Percentiles rank a stretch among this genome's conserved stretches.
Evolutionary conservation across 2,888 invertebrate species (phyloP).

Genomic region (Parnassius apollo): DNA sequence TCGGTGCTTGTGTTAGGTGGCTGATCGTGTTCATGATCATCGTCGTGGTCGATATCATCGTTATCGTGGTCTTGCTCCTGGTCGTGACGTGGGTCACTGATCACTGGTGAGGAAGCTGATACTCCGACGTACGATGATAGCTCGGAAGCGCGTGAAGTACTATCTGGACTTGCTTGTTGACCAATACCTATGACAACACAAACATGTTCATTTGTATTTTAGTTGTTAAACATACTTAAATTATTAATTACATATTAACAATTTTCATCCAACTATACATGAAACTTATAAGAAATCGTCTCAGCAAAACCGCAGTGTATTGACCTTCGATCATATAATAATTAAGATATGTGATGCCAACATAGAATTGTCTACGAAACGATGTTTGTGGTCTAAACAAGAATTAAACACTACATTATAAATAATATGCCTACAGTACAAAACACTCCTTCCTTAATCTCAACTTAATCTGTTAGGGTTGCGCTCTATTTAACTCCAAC

Average conservation of each 20-base stretch:
- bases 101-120: constrained; percentile 63
- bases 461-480: constrained; percentile 62
- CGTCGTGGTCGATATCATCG: constrained; percentile 81
- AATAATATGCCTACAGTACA: constrained; percentile 36
- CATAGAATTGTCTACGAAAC: too few relatives aligned
- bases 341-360: too few relatives aligned
- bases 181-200: constrained; percentile 71
- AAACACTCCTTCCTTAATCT: constrained; percentile 62
- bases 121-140: constrained; percentile 82
- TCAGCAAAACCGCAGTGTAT: too few relatives aligned
- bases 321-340: too few relatives aligned
- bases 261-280: too few relatives aligned
- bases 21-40: constrained; percentile 78
- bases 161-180: constrained; percentile 91
- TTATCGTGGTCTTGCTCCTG: constrained; percentile 71
- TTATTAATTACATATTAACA: too few relatives aligned
- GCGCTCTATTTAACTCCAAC: constrained; percentile 66
- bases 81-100: constrained; percentile 54
- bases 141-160: constrained; percentile 92
- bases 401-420: constrained; percentile 33
- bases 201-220: constrained; percentile 13
- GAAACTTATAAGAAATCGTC: too few relatives aligned
- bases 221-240: too few relatives aligned
- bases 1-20: constrained; percentile 56
- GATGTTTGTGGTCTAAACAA: constrained; percentile 8